Percentiles rank a stretch among this genome's conserved stretches.
Evolutionary conservation across 2,888 invertebrate genomes (phyloP).

Genomic region (Epirrita christyi): DNA sequence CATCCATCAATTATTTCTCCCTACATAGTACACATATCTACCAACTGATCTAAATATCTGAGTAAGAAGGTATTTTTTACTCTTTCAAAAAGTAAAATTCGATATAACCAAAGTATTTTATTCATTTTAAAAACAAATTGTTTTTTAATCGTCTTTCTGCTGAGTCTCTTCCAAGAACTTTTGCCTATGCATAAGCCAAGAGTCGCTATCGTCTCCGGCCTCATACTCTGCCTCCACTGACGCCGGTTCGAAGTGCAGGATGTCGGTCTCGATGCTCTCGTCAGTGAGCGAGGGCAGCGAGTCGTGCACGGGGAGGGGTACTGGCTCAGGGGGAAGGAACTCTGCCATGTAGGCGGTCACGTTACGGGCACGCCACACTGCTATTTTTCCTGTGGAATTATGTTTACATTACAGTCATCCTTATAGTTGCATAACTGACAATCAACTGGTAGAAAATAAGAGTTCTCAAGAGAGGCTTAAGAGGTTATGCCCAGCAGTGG

Average conservation of each 20-base stretch:
- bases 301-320: constrained; percentile 87
- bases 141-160: constrained; percentile 46
- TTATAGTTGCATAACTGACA: too few species aligned
- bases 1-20: too few species aligned
- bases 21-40: too few species aligned
- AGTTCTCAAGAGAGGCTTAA: too few species aligned
- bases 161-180: constrained; percentile 73
- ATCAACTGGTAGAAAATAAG: too few species aligned
- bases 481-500: too few species aligned
- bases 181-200: constrained; percentile 74
- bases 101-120: too few species aligned
- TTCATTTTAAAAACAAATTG: too few species aligned
- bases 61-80: too few species aligned
- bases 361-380: constrained; percentile 88
- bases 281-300: constrained; percentile 83
- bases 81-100: too few species aligned
- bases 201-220: constrained; percentile 69
- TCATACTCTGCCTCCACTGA: constrained; percentile 66
- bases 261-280: constrained; percentile 65
- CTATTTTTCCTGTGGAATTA: constrained; percentile 67
- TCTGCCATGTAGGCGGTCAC: constrained; percentile 88
- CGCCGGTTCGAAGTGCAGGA: constrained; percentile 71
- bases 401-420: too few species aligned
- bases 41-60: too few species aligned
- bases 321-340: constrained; percentile 88